These are phyloP conservation scores for Centropristis striata DNA, from an alignment of 2,113 vertebrate genomes.

Conservation along the genomic window DNA sequence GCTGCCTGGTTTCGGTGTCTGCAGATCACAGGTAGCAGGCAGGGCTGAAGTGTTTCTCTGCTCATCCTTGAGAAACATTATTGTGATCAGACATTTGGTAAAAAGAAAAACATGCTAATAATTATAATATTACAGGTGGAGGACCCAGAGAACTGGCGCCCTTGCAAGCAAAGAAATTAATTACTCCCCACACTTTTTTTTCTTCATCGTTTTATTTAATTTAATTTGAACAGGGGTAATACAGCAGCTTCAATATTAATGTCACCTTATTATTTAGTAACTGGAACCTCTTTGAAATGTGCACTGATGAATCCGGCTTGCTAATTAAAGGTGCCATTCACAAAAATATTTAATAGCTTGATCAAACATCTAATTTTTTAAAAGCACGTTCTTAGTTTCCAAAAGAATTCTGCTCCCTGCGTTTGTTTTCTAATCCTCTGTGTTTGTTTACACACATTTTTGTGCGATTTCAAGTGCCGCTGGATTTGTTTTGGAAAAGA, in stretches of 20 bases:
- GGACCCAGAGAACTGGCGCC: slow-evolving; percentile 30
- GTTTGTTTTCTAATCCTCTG: slow-evolving; percentile 41
- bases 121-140: slow-evolving; percentile 25
- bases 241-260: slow-evolving; percentile 60
- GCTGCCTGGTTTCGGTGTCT: slow-evolving; percentile 25
- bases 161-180: slow-evolving; percentile 59
- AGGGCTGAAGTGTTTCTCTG: neutral
- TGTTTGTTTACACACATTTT: slow-evolving; percentile 68
- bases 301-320: slow-evolving; percentile 55
- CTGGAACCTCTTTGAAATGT: slow-evolving; percentile 57
- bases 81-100: slow-evolving; percentile 36
- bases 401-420: slow-evolving; percentile 23
- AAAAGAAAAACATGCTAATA: slow-evolving; percentile 13
- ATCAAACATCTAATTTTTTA: slow-evolving; percentile 55
- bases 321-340: slow-evolving; percentile 72
- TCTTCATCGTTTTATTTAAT: slow-evolving; percentile 56
- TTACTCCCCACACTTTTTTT: slow-evolving; percentile 48
- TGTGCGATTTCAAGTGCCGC: slow-evolving; percentile 51
- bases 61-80: slow-evolving; percentile 42
- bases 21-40: slow-evolving; percentile 41
- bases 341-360: slow-evolving; percentile 47
- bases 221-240: slow-evolving; percentile 54
- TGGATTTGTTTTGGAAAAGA: slow-evolving; percentile 63
- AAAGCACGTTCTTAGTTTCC: slow-evolving; percentile 32
- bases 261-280: slow-evolving; percentile 65